Evolutionary conservation across 2,113 vertebrate genomes (phyloP).

Genomic region (Ellobius talpinus): DNA sequence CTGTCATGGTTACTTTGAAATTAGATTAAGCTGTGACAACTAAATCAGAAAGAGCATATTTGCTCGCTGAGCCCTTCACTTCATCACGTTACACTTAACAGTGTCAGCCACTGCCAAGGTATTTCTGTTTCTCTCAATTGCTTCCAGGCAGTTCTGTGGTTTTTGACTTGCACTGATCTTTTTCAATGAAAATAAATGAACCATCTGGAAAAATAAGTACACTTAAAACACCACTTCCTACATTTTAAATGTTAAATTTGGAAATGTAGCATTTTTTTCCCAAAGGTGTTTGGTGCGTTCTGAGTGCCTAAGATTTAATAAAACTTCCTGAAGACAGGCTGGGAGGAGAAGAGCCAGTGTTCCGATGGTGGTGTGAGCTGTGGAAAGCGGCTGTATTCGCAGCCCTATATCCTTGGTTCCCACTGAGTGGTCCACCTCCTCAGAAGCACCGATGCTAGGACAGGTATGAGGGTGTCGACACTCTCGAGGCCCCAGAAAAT

Average conservation of each 20-base stretch:
- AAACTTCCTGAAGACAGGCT: constrained; percentile 62
- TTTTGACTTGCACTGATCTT: constrained; percentile 78
- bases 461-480: neutral
- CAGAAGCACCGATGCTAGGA: neutral
- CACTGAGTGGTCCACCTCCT: neutral
- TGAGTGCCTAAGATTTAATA: constrained; percentile 60
- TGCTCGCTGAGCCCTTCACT: constrained; percentile 64
- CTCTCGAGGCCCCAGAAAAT: neutral
- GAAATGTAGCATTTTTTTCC: neutral
- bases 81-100: constrained; percentile 61
- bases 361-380: constrained; percentile 20
- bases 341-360: neutral
- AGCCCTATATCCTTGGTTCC: neutral
- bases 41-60: constrained; percentile 60
- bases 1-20: constrained; percentile 62
- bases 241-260: constrained; percentile 77
- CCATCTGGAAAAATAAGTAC: constrained; percentile 80
- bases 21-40: constrained; percentile 72
- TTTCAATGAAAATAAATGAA: constrained; percentile 81
- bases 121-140: constrained; percentile 73
- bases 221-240: constrained; percentile 78
- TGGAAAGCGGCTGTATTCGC: neutral
- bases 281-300: constrained; percentile 54
- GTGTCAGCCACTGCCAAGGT: constrained; percentile 73
- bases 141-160: constrained; percentile 79